phyloP scores from a whole-genome alignment of 2,113 vertebrate species.

The Lophochroa leadbeateri region DNA sequence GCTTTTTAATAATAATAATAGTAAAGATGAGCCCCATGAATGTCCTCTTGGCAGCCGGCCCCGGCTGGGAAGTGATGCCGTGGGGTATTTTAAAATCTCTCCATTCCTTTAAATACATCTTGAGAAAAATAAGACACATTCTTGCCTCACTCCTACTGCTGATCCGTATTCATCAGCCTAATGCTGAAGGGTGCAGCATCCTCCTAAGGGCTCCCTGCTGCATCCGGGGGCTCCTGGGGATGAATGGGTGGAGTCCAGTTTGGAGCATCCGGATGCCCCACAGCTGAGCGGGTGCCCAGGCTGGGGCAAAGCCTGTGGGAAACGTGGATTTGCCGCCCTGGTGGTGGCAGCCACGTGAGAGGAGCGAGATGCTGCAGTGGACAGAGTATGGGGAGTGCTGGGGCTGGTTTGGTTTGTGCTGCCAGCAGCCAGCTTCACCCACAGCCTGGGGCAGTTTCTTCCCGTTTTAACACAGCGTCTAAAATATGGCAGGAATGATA shows the following conservation, averaged over 20 bases:
- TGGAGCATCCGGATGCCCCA: not conserved
- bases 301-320: not conserved
- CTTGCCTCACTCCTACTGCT: not conserved
- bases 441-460: not conserved
- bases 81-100: conserved; percentile 37
- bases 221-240: not conserved
- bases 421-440: not conserved
- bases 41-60: conserved; percentile 39
- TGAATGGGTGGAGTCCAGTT: not conserved
- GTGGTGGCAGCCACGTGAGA: not conserved
- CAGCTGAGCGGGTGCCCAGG: not conserved
- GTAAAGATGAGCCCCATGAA: not conserved
- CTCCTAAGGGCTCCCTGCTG: not conserved
- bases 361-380: not conserved
- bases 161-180: not conserved
- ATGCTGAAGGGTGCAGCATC: not conserved
- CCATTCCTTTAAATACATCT: not conserved
- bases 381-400: not conserved
- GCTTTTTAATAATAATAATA: conserved; percentile 51
- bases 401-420: not conserved
- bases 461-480: not conserved
- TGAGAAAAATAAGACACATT: not conserved
- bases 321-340: not conserved
- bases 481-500: not conserved
- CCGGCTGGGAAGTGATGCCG: conserved; percentile 39